A percentile compares a stretch with the other conserved stretches of the same genome.
phyloP scores from a whole-genome alignment of 2,113 vertebrate species.

The Vimba vimba region DNA sequence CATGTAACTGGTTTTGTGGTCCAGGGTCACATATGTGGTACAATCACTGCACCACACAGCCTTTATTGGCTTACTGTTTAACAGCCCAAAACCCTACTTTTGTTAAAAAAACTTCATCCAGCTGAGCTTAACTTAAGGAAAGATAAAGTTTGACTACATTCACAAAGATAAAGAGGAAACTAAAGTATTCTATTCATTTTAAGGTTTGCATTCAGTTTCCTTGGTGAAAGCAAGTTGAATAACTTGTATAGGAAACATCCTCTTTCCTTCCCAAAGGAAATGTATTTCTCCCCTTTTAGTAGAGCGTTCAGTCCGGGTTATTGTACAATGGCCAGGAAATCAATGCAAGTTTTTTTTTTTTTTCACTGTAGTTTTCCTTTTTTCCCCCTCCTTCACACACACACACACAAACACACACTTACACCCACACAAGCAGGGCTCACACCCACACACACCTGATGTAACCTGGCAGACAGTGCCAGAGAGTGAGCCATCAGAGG shows the following conservation, averaged over 20 bases:
- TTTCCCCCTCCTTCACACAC: constrained; percentile 42
- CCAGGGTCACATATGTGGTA: not conserved
- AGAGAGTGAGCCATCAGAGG: constrained; percentile 39
- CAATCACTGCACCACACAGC: no score
- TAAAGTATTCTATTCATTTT: not conserved
- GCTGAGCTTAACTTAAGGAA: not conserved
- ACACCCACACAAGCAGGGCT: constrained; percentile 12
- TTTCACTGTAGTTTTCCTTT: constrained; percentile 1
- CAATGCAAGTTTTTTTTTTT: constrained; percentile 27
- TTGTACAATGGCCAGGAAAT: constrained; percentile 20
- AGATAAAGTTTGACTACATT: not conserved
- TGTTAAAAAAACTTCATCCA: not conserved
- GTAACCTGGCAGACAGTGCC: constrained; percentile 55
- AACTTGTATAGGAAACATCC: not conserved
- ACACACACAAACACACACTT: constrained; percentile 30
- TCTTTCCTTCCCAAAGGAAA: constrained; percentile 5
- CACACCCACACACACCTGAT: constrained; percentile 53
- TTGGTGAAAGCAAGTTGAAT: constrained; percentile 1
- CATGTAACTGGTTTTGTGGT: no score
- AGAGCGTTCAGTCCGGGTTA: not conserved
- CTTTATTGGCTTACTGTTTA: not conserved
- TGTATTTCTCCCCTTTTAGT: not conserved
- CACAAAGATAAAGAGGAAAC: not conserved
- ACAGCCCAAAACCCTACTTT: not conserved
- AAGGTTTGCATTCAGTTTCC: not conserved